Percentiles rank a stretch among this genome's conserved stretches.
These are phyloP conservation scores for Trachymyrmex septentrionalis DNA, from an alignment of 1,140 invertebrate species.

Conservation along the genomic window DNA sequence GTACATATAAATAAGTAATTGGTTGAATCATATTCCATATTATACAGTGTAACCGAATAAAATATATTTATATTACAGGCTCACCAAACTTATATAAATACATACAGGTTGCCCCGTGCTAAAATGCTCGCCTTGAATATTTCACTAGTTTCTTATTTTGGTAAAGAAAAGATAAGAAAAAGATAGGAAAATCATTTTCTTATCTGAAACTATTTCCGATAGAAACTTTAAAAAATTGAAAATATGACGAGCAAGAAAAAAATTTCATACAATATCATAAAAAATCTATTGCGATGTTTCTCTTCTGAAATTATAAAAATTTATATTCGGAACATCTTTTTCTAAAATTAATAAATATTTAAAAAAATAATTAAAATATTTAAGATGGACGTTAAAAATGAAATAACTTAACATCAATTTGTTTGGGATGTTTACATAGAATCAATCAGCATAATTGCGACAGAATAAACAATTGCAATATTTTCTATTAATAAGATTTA, in stretches of 20 bases:
- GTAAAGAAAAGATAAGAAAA: background rate
- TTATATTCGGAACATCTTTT: background rate
- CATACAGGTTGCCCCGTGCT: background rate
- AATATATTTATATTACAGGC: constrained; percentile 46
- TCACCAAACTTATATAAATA: constrained; percentile 18
- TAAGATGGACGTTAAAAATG: background rate
- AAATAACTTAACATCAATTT: background rate
- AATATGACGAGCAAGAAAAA: background rate
- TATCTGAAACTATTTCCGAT: background rate
- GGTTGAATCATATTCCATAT: constrained; percentile 11
- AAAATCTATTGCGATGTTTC: background rate
- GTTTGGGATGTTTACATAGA: background rate
- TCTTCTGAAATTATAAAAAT: background rate
- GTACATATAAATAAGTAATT: constrained; percentile 59
- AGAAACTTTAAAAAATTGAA: background rate
- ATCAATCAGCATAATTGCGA: constrained; percentile 28
- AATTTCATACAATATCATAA: background rate
- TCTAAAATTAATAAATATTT: background rate
- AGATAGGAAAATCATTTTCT: no score
- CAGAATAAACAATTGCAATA: constrained; percentile 5
- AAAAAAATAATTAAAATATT: background rate
- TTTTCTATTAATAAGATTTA: background rate
- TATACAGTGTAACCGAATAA: constrained; percentile 35
- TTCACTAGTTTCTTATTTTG: background rate
- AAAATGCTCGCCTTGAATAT: background rate